Conservation (phyloP, 2,797 vertebrate species). For the Eptatretus atami region DNA sequence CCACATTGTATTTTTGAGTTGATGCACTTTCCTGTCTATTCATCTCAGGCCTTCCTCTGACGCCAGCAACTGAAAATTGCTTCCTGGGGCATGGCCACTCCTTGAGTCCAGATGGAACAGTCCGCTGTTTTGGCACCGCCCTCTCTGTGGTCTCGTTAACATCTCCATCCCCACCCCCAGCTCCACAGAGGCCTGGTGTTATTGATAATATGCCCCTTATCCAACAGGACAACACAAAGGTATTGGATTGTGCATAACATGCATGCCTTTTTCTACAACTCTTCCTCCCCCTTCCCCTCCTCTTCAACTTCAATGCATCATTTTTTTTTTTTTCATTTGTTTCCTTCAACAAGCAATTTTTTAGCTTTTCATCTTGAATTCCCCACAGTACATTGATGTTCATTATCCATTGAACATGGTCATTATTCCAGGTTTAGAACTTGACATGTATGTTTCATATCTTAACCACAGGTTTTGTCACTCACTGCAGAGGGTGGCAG, state of each 20-base stretch:
- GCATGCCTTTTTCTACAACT: too few species aligned
- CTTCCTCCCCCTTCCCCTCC: too few species aligned
- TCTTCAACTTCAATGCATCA: not conserved
- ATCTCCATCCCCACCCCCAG: conserved; percentile 13
- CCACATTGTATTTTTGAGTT: not conserved
- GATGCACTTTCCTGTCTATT: not conserved
- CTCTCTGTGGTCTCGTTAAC: not conserved
- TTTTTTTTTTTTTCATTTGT: not conserved
- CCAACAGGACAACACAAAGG: conserved; percentile 61
- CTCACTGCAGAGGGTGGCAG: conserved; percentile 77
- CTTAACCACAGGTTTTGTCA: conserved; percentile 34
- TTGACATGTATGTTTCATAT: not conserved
- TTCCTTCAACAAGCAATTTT: not conserved
- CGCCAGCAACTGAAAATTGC: conserved; percentile 1
- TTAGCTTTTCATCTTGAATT: too few species aligned
- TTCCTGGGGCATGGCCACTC: conserved; percentile 1
- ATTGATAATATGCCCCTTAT: conserved; percentile 87
- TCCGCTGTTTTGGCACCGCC: conserved; percentile 1
- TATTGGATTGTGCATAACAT: conserved; percentile 10
- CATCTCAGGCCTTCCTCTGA: not conserved
- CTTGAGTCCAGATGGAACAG: not conserved
- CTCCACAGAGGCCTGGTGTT: conserved; percentile 60
- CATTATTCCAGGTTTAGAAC: too few species aligned
- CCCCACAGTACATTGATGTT: too few species aligned
- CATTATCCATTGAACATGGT: too few species aligned